These are phyloP conservation scores for Hiodon alosoides DNA, from an alignment of 2,113 vertebrate genomes.

Conservation along the genomic window DNA sequence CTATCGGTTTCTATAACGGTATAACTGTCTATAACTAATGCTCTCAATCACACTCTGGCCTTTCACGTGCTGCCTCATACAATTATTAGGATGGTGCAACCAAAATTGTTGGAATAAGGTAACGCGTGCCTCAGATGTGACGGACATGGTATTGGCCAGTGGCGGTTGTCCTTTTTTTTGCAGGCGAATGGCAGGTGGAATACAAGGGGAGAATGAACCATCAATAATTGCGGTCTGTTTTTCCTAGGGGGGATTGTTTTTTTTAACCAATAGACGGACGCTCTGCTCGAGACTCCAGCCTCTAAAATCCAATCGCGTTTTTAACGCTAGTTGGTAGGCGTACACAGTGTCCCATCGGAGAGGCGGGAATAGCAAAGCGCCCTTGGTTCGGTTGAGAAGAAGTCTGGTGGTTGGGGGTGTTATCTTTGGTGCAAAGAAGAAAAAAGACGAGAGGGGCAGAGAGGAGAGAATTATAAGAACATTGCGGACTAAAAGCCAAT, in stretches of 20 bases:
- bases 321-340: conserved; percentile 35
- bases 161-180: conserved; percentile 2
- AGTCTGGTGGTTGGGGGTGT: conserved; percentile 52
- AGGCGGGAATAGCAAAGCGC: conserved; percentile 32
- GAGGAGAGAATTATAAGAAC: conserved; percentile 32
- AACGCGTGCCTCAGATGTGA: neutral
- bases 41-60: neutral
- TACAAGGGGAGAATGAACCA: conserved; percentile 15
- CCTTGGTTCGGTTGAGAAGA: conserved; percentile 62
- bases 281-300: neutral
- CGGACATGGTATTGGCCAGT: conserved; percentile 18
- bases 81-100: conserved; percentile 15
- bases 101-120: neutral
- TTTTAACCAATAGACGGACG: conserved; percentile 44
- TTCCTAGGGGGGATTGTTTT: conserved; percentile 36
- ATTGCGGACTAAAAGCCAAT: conserved; percentile 24
- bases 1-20: neutral
- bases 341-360: conserved; percentile 26
- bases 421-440: conserved; percentile 60
- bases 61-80: conserved; percentile 22
- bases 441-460: conserved; percentile 41
- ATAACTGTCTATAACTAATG: conserved; percentile 2
- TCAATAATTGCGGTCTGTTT: conserved; percentile 32
- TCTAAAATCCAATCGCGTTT: conserved; percentile 44
- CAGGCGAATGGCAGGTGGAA: conserved; percentile 39